Evolutionary conservation across 2,888 invertebrate genomes (phyloP), one percentile per base, ranked within the genome.

Genomic region (Zygothrica quintamaculata): DNA sequence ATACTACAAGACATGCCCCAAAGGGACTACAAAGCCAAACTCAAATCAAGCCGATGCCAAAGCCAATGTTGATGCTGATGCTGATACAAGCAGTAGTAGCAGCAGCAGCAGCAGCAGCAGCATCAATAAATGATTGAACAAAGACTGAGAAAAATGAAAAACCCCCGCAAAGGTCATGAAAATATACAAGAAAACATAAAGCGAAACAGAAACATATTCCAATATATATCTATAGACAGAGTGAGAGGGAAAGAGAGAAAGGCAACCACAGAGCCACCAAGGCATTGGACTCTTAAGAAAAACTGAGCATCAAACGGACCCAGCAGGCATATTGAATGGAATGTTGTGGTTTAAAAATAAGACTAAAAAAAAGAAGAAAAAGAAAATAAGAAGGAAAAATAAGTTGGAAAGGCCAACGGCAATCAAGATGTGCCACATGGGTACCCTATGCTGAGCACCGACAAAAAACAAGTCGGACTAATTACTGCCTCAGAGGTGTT

Each of bases 51-150:
- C 56, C 39, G 47, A 61, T 60, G 46, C n/a, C 7, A 9, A 71
- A 39, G 51, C 42, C n/a, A 47, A 29, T 13, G 25, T 33, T 11
- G 42, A 31, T 6, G 40, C 9, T 16, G 36, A n/a, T 18, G 51
- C 26, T 8, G 29, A n/a, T n/a, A n/a, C n/a, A n/a, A n/a, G n/a
- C n/a, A n/a, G n/a, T 6, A 36, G 9, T 33, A 8, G 31, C 5
- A 15, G 42, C 9, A 25, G 36, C 13, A 3, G 18, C 3, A 7
- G 26, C 34, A 13, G 50, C 3, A 7, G 47, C 46, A 29, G 52
- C 64, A 77, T 73, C 85, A 87, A 87, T 87, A 87, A 87, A 84
- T 87, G 87, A 82, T 82, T 87, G 85, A 81, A 87, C 85, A 84
- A 87, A 72, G 68, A 70, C 40, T 58, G 69, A 50, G 46, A 34